A percentile compares a stretch with the other conserved stretches of the same genome.
These are phyloP conservation scores for Ctenodactylus gundi DNA, from an alignment of 2,113 vertebrate genomes.

Conservation along the genomic window DNA sequence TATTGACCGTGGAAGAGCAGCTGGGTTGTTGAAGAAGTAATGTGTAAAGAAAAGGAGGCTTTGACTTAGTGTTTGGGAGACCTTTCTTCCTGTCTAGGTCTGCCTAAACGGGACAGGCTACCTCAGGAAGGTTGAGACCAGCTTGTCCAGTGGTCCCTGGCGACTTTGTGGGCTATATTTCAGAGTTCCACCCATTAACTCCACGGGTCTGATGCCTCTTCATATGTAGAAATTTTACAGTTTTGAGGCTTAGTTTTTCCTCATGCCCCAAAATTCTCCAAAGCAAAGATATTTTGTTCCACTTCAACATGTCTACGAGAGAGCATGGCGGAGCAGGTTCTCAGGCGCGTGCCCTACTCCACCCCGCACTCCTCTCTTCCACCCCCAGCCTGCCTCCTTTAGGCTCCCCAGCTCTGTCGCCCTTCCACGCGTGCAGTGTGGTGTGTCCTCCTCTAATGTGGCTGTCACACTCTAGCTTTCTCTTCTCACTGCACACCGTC, in stretches of 20 bases:
- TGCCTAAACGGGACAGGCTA: neutral
- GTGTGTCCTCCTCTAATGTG: rapidly evolving
- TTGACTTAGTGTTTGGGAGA: neutral
- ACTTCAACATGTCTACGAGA: neutral
- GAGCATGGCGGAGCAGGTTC: neutral
- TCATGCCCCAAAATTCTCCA: neutral
- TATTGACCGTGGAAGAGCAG: neutral
- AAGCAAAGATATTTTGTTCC: neutral
- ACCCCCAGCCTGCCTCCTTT: neutral
- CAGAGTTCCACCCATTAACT: neutral
- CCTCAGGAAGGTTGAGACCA: neutral
- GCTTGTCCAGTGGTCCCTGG: neutral
- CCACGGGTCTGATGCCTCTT: neutral
- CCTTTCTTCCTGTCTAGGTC: neutral
- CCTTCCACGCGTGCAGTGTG: neutral
- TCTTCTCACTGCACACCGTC: rapidly evolving
- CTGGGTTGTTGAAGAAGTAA: neutral
- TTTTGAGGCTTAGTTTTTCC: neutral
- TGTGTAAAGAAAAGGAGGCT: no score
- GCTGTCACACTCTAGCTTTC: neutral
- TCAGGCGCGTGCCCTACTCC: neutral
- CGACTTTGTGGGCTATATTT: neutral
- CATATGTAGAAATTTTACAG: neutral
- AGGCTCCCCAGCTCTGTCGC: rapidly evolving
- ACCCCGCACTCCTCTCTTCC: rapidly evolving